These are phyloP conservation scores for Sphaerolaimus hirsutus DNA, from an alignment of 2,888 invertebrate genomes.

Conservation along the genomic window DNA sequence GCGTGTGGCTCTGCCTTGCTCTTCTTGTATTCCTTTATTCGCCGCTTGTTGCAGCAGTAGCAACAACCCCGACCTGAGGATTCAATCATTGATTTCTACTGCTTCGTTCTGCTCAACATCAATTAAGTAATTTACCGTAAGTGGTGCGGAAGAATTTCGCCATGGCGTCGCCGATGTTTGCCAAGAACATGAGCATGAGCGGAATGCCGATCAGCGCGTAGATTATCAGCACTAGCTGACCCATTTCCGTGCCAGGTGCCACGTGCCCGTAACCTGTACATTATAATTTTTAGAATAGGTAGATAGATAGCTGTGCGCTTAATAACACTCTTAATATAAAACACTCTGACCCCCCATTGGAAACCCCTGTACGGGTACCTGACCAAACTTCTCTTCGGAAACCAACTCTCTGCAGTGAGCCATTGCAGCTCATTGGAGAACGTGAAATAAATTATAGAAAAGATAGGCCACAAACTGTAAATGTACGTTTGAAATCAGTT, in stretches of 20 bases:
- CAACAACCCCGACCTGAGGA: constrained; percentile 3
- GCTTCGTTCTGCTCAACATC: not conserved
- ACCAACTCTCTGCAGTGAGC: not conserved
- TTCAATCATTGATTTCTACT: not conserved
- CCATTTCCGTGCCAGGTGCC: constrained; percentile 13
- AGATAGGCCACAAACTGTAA: too few relatives aligned
- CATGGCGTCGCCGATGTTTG: constrained; percentile 8
- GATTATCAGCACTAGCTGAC: constrained; percentile 6
- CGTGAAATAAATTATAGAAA: not conserved
- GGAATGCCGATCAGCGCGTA: constrained; percentile 8
- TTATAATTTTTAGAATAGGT: not conserved
- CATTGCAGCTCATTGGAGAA: not conserved
- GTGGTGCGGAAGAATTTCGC: constrained; percentile 4
- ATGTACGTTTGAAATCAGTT: too few relatives aligned
- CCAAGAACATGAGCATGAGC: constrained; percentile 8
- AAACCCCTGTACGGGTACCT: too few relatives aligned
- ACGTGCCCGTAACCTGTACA: constrained; percentile 21
- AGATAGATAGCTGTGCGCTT: too few relatives aligned
- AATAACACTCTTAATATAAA: too few relatives aligned
- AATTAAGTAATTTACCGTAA: constrained; percentile 3
- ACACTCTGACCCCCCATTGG: too few relatives aligned
- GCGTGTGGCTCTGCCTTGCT: not conserved
- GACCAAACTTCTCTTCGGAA: too few relatives aligned
- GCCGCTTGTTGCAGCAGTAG: constrained; percentile 2
- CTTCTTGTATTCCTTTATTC: constrained; percentile 3